A percentile compares a stretch with the other conserved stretches of the same genome.
These are phyloP conservation scores for Drosophila seclusa DNA, from an alignment of 2,888 invertebrate species.

Conservation along the genomic window DNA sequence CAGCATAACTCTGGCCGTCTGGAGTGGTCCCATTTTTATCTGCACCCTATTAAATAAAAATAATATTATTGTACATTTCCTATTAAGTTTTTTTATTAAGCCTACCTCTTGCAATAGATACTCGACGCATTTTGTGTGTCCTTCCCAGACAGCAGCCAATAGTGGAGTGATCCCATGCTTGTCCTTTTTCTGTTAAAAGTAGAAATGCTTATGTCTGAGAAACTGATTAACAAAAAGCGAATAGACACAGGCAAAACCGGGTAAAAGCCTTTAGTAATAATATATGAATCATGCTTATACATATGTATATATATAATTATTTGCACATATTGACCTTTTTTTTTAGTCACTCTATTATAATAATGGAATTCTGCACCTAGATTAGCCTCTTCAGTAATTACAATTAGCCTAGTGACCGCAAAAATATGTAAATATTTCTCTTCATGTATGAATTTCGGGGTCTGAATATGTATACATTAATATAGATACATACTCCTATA, in stretches of 20 bases:
- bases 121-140: slow-evolving; percentile 96
- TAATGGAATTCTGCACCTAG: background rate
- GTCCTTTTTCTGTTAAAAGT: slow-evolving; percentile 90
- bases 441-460: background rate
- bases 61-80: background rate
- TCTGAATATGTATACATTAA: background rate
- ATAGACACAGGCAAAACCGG: background rate
- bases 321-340: background rate
- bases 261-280: background rate
- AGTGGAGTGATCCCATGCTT: slow-evolving; percentile 98
- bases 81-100: background rate
- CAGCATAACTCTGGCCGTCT: slow-evolving; percentile 93
- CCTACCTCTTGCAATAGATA: slow-evolving; percentile 92
- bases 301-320: background rate
- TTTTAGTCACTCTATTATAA: background rate
- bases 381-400: background rate
- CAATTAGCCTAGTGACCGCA: background rate
- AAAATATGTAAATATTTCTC: background rate
- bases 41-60: slow-evolving; percentile 88
- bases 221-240: background rate
- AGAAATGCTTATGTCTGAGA: background rate
- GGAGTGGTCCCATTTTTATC: slow-evolving; percentile 93
- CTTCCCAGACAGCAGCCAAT: slow-evolving; percentile 98
- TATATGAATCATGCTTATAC: slow-evolving; percentile 1
- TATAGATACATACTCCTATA: slow-evolving; percentile 1